phyloP scores from a whole-genome alignment of 2,797 vertebrate genomes.

The Oreochromis mossambicus region DNA sequence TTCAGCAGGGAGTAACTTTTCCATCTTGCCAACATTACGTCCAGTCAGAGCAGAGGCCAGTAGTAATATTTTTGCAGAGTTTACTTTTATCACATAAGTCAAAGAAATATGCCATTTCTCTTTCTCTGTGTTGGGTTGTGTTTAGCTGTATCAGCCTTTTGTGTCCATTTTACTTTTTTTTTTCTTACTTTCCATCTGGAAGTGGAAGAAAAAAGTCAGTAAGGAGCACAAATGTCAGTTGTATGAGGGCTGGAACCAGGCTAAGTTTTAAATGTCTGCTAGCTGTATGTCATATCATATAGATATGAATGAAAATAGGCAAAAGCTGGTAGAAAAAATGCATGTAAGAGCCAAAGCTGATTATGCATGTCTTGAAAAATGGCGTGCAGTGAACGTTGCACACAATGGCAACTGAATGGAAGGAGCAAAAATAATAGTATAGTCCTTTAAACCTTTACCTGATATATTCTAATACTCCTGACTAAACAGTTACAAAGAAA shows the following conservation, averaged over 20 bases:
- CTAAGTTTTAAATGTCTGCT: neutral
- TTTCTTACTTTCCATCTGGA: neutral
- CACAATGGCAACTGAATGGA: neutral
- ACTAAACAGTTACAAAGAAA: neutral
- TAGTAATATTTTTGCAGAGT: neutral
- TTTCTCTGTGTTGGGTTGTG: neutral
- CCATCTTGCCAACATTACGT: neutral
- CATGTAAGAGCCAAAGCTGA: neutral
- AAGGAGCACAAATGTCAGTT: neutral
- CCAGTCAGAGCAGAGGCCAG: neutral
- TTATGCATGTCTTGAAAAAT: neutral
- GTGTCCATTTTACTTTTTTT: rapidly evolving
- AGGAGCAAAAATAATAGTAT: neutral
- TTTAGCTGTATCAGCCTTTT: neutral
- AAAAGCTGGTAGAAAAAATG: neutral
- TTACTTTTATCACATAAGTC: neutral
- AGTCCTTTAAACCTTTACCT: neutral
- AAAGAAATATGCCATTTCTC: neutral
- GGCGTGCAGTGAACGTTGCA: neutral
- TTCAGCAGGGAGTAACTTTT: neutral
- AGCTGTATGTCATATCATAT: neutral
- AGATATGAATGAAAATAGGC: neutral
- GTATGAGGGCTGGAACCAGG: neutral
- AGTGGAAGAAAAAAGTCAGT: neutral
- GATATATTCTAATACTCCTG: neutral